Conservation (phyloP, 2,113 vertebrate genomes). For the Carlito syrichta region DNA sequence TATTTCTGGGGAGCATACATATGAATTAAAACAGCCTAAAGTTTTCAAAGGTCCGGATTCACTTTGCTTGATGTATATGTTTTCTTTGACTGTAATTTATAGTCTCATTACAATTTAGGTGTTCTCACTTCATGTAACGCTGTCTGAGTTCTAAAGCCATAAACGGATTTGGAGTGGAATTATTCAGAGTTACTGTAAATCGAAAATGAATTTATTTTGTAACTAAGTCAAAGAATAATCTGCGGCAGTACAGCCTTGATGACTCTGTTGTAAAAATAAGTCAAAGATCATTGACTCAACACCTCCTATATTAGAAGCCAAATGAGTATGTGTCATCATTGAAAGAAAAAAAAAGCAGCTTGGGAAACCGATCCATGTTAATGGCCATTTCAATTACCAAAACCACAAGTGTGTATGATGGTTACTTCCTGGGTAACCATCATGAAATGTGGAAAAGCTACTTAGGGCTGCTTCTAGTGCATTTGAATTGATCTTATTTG, state of each 20-base stretch:
- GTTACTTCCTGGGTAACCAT: not conserved
- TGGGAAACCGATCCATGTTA: constrained; percentile 27
- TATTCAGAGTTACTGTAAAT: not conserved
- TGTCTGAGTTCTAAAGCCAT: not conserved
- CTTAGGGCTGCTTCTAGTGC: not conserved
- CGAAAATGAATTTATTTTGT: not conserved
- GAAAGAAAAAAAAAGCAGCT: not conserved
- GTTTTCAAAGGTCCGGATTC: not conserved
- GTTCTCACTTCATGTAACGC: not conserved
- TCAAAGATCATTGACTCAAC: not conserved
- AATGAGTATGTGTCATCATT: not conserved
- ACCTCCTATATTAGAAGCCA: not conserved
- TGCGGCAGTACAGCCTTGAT: not conserved
- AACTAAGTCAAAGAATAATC: not conserved
- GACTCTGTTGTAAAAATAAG: not conserved
- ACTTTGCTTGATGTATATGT: not conserved
- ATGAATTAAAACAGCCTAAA: not conserved
- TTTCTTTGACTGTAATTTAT: not conserved
- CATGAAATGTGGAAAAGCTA: not conserved
- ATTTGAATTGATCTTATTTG: not conserved
- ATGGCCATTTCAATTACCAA: not conserved
- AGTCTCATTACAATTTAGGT: not conserved
- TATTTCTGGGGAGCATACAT: not conserved
- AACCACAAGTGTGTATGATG: not conserved
- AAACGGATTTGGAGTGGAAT: not conserved